phyloP scores from a whole-genome alignment of 2,888 invertebrate genomes.

The Leucophenga montana region DNA sequence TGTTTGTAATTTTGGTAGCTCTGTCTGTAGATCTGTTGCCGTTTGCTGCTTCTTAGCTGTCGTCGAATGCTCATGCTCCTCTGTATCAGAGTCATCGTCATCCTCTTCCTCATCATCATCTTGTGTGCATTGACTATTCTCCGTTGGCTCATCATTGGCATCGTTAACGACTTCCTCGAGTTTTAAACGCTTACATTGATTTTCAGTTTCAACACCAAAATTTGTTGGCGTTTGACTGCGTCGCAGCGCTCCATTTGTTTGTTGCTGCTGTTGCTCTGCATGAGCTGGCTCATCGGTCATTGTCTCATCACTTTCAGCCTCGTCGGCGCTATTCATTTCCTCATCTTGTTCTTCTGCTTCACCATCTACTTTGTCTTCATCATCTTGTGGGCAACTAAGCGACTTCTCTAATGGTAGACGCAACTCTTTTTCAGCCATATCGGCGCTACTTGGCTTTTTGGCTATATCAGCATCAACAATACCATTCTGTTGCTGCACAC shows the following conservation, averaged over 20 bases:
- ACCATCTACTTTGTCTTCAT: slow-evolving; percentile 30
- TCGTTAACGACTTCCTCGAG: slow-evolving; percentile 33
- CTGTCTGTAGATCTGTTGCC: slow-evolving; percentile 9
- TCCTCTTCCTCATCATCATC: slow-evolving; percentile 24
- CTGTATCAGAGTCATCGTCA: neutral
- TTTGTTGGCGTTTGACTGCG: slow-evolving; percentile 42
- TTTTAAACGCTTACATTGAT: slow-evolving; percentile 37
- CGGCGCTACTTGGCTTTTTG: slow-evolving; percentile 16
- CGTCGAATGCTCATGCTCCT: neutral
- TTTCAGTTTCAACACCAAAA: slow-evolving; percentile 10
- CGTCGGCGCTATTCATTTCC: slow-evolving; percentile 33
- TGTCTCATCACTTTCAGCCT: slow-evolving; percentile 48
- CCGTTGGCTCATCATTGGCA: slow-evolving; percentile 32
- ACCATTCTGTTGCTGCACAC: slow-evolving; percentile 40
- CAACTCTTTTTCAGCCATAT: slow-evolving; percentile 9
- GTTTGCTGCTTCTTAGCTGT: neutral
- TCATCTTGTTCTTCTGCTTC: slow-evolving; percentile 39
- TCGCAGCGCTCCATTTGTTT: slow-evolving; percentile 44
- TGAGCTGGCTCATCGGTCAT: slow-evolving; percentile 51
- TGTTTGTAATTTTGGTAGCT: slow-evolving; percentile 21
- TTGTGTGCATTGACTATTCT: slow-evolving; percentile 24
- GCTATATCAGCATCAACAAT: slow-evolving; percentile 38
- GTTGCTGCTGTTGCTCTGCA: slow-evolving; percentile 38
- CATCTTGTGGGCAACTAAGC: slow-evolving; percentile 22
- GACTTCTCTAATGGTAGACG: slow-evolving; percentile 54